Evolutionary conservation across 2,797 vertebrate species (phyloP).

Genomic region (Sebastes hubbsi): DNA sequence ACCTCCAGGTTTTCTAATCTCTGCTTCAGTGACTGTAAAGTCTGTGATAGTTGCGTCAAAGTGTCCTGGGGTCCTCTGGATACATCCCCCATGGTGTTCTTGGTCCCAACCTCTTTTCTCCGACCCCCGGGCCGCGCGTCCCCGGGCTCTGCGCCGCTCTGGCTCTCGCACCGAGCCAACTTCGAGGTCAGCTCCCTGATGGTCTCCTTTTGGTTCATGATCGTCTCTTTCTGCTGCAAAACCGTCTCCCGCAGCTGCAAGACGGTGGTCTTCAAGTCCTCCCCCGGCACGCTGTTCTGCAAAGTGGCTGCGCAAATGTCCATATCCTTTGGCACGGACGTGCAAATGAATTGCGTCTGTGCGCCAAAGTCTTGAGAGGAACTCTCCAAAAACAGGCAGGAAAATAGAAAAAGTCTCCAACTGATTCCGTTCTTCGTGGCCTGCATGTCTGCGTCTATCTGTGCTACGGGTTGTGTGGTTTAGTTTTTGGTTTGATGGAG

Average conservation of each 20-base stretch:
- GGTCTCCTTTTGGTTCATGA: constrained; percentile 96
- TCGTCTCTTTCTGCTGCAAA: constrained; percentile 96
- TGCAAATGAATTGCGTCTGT: constrained; percentile 97
- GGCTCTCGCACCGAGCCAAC: constrained; percentile 94
- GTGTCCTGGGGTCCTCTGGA: constrained; percentile 93
- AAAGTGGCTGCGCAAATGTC: constrained; percentile 93
- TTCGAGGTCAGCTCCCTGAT: constrained; percentile 96
- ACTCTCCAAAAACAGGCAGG: constrained; percentile 79
- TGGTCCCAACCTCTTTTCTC: constrained; percentile 85
- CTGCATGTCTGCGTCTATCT: constrained; percentile 66
- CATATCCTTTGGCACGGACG: constrained; percentile 95
- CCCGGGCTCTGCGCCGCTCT: constrained; percentile 86
- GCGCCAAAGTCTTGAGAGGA: constrained; percentile 86
- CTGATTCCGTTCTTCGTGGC: constrained; percentile 68
- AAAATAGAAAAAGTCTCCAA: constrained; percentile 85
- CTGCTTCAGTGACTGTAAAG: constrained; percentile 94
- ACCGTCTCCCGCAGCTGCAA: constrained; percentile 96
- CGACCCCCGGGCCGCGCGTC: constrained; percentile 82
- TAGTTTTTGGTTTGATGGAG: not conserved
- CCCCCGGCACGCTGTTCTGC: constrained; percentile 88
- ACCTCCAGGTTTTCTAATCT: constrained; percentile 96
- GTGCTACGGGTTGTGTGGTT: not conserved
- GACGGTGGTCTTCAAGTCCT: constrained; percentile 90
- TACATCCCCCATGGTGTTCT: constrained; percentile 97
- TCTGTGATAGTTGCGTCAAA: constrained; percentile 93